Base-by-base conservation (phyloP, 2,888 invertebrate genomes). In the Xanthia togata region DNA sequence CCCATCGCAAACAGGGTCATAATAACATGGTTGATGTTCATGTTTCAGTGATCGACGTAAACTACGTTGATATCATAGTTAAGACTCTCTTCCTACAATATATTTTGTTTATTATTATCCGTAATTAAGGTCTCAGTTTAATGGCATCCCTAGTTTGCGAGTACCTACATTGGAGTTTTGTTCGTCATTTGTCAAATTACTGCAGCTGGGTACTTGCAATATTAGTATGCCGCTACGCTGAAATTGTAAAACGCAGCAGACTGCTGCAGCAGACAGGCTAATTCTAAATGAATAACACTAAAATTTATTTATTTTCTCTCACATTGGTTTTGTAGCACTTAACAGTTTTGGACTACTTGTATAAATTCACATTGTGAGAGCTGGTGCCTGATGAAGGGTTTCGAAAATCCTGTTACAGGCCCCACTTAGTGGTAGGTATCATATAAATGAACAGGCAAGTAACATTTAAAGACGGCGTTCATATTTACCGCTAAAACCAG, bases 151-250 rank as follows among this genome's bases (percentile, higher is more conserved):
- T 14, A 17, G 17, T 31, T 20, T 26, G 17, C 17, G n/a, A n/a
- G n/a, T n/a, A n/a, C n/a, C n/a, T n/a, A n/a, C n/a, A 78, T n/a
- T 14, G 44, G 23, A 78, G 60, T 35, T 53, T 53, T 35, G 35
- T 38, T 23, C 17, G 23, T 69, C 44, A 26, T 44, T 78, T 26
- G 35, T 53, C 70, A 69, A 60, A 78, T 68, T 78, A 76, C 26
- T 31, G 20, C 41, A 59, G 41, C 31, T 12, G 12, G 17, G 17
- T 47, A 47, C 47, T 5, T 17, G 17, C 47, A 47, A 17, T 44
- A 41, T 31, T 50, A 31, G 6, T 50, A n/a, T 26, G 12, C 5
- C 5, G 55, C 38, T 20, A 23, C n/a, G 26, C 59, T 57, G n/a
- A 26, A 69, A 11, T 53, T 12, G 44, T 60, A 23, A 31, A 47